Percentiles rank a stretch among this genome's conserved stretches.
These are phyloP conservation scores for Tupaia tana DNA, from an alignment of 2,113 vertebrate genomes.

Conservation along the genomic window DNA sequence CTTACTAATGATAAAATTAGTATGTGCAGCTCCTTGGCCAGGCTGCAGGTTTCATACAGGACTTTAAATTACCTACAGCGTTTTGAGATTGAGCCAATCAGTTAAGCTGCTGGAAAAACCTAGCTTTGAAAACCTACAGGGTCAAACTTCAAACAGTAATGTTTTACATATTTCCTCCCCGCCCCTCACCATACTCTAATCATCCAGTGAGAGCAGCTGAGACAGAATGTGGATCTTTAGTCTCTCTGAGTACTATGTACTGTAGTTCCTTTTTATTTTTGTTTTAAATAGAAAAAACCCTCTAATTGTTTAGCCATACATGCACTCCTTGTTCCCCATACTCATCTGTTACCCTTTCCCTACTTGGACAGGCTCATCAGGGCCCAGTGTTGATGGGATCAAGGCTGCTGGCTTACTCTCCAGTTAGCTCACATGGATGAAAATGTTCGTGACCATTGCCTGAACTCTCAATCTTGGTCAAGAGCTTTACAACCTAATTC, in stretches of 20 bases:
- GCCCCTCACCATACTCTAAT: not conserved
- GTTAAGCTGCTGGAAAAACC: slow-evolving; percentile 69
- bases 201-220: not conserved
- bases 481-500: slow-evolving; percentile 17
- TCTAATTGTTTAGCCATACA: not conserved
- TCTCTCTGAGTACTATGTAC: not conserved
- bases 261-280: not conserved
- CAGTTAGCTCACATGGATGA: not conserved
- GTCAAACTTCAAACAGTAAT: slow-evolving; percentile 50
- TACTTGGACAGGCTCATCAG: not conserved
- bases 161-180: slow-evolving; percentile 34
- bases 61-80: slow-evolving; percentile 60
- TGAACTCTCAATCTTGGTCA: slow-evolving; percentile 29
- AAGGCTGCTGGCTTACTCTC: not conserved
- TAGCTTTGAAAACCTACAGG: slow-evolving; percentile 59
- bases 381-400: not conserved
- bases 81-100: slow-evolving; percentile 69
- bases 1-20: not conserved
- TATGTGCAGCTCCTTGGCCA: slow-evolving; percentile 27
- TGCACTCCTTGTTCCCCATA: accelerated
- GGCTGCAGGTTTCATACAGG: not conserved
- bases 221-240: not conserved
- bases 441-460: not conserved
- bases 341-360: not conserved
- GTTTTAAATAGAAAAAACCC: not conserved